Base-by-base conservation (phyloP, 2,113 vertebrate species). In the Nerophis ophidion region DNA sequence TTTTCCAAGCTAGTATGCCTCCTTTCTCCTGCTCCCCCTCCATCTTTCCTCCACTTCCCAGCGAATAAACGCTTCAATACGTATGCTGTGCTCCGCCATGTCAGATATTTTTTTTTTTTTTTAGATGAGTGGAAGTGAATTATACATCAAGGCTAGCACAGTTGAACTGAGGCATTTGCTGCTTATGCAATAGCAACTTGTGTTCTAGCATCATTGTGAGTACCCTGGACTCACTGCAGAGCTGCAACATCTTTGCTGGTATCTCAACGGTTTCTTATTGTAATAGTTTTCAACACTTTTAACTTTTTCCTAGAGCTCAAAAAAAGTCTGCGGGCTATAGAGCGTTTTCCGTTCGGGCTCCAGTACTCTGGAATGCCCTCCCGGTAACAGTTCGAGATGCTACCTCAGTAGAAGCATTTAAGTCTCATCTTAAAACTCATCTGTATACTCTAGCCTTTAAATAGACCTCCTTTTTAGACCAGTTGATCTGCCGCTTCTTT, bases 161-260 rank as follows among this genome's bases (percentile, higher is more conserved):
- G 68, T 83, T 66, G 67, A 66, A 70, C 62, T 46, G 63, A 77
- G 77, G 72, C 71, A 33, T 60, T 60, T 38, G 44, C 71, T 77
- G 80, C 77, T 90, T 89, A 90, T 84, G 84, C 86, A 88, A 90
- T 65, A 66, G 71, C 79, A 81, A 81, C 73, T 83, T 77, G 85
- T 88, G 86, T 84, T 74, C 61, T 74, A 72, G 65, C 60, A 65
- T 49, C 62, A 48, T 51, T 55, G 55, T 4, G 67, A 57, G 55
- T 57, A 44, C 8, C 19, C 35, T 52, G 46, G 47, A 50, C 26
- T 35, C 33, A 26, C 19, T 26, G 7, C 19, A 8, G 7, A 50
- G 4, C 16, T 34, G 46, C 45, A 36, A 38, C 44, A 10, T 36
- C 14, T 47, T 48, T 48, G 13, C 46, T 19, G 16, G 16, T 17